Percentiles rank a stretch among this genome's conserved stretches.
These are phyloP conservation scores for Istiophorus platypterus DNA, from an alignment of 2,113 vertebrate genomes.

Conservation along the genomic window DNA sequence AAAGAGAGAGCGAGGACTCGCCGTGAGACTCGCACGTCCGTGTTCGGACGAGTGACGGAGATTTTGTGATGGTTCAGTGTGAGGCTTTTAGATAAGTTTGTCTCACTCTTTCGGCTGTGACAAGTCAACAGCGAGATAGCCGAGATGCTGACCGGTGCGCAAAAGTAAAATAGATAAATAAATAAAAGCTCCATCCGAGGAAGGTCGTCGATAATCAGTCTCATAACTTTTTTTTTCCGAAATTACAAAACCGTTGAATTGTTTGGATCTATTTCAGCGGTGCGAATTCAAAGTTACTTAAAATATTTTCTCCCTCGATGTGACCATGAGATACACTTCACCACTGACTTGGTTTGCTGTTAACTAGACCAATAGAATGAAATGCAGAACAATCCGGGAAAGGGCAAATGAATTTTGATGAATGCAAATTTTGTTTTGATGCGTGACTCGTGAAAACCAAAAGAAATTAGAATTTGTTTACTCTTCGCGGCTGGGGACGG, in stretches of 20 bases:
- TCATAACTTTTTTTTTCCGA: conserved; percentile 25
- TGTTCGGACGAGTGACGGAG: not conserved
- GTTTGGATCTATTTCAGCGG: accelerated
- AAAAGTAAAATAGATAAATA: conserved; percentile 9
- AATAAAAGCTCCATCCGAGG: too few species aligned
- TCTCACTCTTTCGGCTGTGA: not conserved
- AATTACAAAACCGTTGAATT: not conserved
- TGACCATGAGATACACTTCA: not conserved
- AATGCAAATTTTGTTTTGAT: conserved; percentile 67
- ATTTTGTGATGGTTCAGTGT: not conserved
- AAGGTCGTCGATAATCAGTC: not conserved
- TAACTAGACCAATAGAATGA: conserved; percentile 44
- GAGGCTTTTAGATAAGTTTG: conserved; percentile 23
- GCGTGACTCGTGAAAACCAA: conserved; percentile 26
- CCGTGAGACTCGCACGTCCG: not conserved
- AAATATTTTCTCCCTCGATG: not conserved
- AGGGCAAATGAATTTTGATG: conserved; percentile 51
- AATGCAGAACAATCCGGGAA: conserved; percentile 22
- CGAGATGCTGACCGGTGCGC: conserved; percentile 4
- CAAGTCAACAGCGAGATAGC: not conserved
- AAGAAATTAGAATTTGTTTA: conserved; percentile 49
- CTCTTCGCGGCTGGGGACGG: conserved; percentile 7
- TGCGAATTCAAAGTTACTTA: not conserved
- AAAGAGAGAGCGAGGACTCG: not conserved
- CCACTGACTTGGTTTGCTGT: not conserved